Evolutionary conservation across 92 coral and sea anemone genomes (phyloP).

Genomic region (Micromussa lordhowensis): DNA sequence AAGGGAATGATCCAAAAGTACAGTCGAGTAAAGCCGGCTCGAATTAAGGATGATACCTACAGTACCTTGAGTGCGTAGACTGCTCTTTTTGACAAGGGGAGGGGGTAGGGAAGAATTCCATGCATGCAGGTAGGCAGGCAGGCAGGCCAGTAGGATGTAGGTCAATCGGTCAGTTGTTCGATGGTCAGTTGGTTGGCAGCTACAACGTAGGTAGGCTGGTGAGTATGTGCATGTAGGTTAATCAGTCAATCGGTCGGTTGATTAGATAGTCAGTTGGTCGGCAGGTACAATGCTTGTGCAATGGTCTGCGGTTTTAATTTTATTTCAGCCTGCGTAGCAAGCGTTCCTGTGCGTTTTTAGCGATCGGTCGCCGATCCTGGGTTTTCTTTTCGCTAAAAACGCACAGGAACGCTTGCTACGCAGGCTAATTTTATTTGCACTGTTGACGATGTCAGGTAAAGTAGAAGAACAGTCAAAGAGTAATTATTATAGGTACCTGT

Average conservation of each 20-base stretch:
- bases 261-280: not conserved
- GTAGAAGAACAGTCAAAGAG: not conserved
- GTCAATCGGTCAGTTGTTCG: too few species aligned
- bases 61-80: not conserved
- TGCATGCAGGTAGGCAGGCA: too few species aligned
- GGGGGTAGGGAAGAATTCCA: not conserved
- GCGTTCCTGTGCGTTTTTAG: too few species aligned
- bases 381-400: too few species aligned
- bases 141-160: not conserved
- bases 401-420: too few species aligned
- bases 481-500: slow-evolving; percentile 5
- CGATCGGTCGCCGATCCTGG: too few species aligned
- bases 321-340: too few species aligned
- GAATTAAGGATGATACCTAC: not conserved
- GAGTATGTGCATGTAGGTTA: not conserved
- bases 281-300: not conserved
- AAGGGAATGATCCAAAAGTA: too few species aligned
- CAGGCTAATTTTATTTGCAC: too few species aligned
- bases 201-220: not conserved
- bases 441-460: not conserved
- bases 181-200: not conserved
- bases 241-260: too few species aligned
- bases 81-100: not conserved
- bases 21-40: not conserved
- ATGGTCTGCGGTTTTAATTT: too few species aligned